Conservation (phyloP, 2,888 invertebrate species). For the Ochropacha duplaris region DNA sequence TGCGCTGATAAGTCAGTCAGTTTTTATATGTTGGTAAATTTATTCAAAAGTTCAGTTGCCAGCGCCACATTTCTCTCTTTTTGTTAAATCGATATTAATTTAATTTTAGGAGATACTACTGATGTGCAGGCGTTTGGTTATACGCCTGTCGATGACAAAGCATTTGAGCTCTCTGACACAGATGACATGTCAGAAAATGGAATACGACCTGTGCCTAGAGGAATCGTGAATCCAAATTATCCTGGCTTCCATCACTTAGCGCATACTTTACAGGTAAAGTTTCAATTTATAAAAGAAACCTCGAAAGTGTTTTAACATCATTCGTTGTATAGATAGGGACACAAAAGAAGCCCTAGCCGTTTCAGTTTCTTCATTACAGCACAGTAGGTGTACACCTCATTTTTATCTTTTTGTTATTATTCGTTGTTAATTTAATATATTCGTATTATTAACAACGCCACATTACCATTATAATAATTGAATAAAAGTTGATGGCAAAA, state of each 20-base stretch:
- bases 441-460: too few species aligned
- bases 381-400: neutral
- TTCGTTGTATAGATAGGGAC: conserved; percentile 31
- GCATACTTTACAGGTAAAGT: conserved; percentile 84
- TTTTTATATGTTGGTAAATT: too few species aligned
- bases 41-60: too few species aligned
- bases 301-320: conserved; percentile 29
- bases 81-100: too few species aligned
- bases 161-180: conserved; percentile 82
- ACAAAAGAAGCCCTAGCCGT: conserved; percentile 53
- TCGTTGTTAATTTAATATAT: neutral
- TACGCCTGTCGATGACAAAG: conserved; percentile 79
- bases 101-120: conserved; percentile 41
- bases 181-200: conserved; percentile 78
- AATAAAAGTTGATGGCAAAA: too few species aligned
- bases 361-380: conserved; percentile 22
- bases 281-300: conserved; percentile 37
- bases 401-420: neutral
- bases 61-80: too few species aligned
- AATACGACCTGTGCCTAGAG: conserved; percentile 77
- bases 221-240: conserved; percentile 93
- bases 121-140: conserved; percentile 49
- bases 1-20: too few species aligned
- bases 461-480: too few species aligned
- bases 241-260: conserved; percentile 93